Conservation (phyloP, 2,888 invertebrate species). For the Exephanes ischioxanthus region DNA sequence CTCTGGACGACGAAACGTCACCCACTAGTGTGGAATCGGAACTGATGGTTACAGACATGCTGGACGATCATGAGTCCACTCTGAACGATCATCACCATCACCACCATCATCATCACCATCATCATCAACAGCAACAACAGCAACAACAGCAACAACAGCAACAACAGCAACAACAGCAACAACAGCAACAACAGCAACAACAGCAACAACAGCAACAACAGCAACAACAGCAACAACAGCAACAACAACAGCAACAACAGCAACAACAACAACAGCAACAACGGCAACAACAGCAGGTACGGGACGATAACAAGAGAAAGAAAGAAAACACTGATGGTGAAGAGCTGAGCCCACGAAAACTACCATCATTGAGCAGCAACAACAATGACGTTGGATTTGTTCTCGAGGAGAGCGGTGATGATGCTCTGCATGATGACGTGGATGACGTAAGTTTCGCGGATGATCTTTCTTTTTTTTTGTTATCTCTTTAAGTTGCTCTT, state of each 20-base stretch:
- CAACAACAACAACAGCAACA: conserved; percentile 50
- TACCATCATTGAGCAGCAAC: conserved; percentile 79
- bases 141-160: conserved; percentile 65
- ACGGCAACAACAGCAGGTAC: conserved; percentile 57
- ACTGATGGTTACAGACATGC: conserved; percentile 83
- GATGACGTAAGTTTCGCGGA: conserved; percentile 80
- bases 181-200: conserved; percentile 54
- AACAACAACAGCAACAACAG: conserved; percentile 49
- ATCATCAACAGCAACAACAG: conserved; percentile 52
- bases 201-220: conserved; percentile 62
- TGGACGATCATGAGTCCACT: conserved; percentile 79
- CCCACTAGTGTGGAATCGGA: conserved; percentile 81
- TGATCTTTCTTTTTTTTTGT: conserved; percentile 10
- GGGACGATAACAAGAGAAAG: conserved; percentile 78
- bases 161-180: conserved; percentile 60
- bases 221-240: conserved; percentile 62
- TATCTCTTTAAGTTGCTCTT: neutral
- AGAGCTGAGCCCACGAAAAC: conserved; percentile 79
- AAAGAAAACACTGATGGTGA: conserved; percentile 76
- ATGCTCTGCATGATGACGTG: conserved; percentile 79
- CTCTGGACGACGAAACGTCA: conserved; percentile 82
- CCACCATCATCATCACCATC: conserved; percentile 59
- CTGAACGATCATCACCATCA: conserved; percentile 67
- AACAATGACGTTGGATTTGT: conserved; percentile 84
- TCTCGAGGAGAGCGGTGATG: conserved; percentile 79